phyloP scores from a whole-genome alignment of 2,797 vertebrate genomes.

The Myiothlypis coronata region DNA sequence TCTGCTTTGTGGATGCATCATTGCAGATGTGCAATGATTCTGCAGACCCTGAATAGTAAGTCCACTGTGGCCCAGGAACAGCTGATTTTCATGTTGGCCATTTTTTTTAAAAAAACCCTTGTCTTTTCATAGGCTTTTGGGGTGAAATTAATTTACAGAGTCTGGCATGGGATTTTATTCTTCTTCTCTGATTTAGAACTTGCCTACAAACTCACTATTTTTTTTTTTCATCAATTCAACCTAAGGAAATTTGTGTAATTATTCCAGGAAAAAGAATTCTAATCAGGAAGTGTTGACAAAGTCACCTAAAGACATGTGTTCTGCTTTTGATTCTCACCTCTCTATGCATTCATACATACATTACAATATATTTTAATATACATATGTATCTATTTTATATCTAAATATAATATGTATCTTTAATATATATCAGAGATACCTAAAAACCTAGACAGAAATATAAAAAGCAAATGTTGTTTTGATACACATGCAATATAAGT shows the following conservation, averaged over 20 bases:
- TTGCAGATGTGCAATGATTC: not conserved
- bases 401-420: not conserved
- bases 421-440: not conserved
- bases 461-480: not conserved
- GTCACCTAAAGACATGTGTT: not conserved
- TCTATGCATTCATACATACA: not conserved
- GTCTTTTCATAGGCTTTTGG: not conserved
- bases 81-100: not conserved
- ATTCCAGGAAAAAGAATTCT: not conserved
- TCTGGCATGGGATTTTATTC: not conserved
- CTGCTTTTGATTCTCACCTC: not conserved
- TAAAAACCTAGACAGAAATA: not conserved
- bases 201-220: not conserved
- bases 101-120: rapidly evolving
- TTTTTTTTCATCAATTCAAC: not conserved
- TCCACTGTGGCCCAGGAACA: not conserved
- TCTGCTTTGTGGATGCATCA: not conserved
- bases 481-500: not conserved
- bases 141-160: not conserved
- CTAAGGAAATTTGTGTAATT: not conserved
- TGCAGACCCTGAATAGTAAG: not conserved
- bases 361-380: rapidly evolving
- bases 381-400: not conserved
- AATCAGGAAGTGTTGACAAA: not conserved
- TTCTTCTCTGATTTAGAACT: not conserved